Percentiles rank a stretch among this genome's conserved stretches.
Conservation (phyloP, 23 tunicate species). For the Styela plicata region DNA sequence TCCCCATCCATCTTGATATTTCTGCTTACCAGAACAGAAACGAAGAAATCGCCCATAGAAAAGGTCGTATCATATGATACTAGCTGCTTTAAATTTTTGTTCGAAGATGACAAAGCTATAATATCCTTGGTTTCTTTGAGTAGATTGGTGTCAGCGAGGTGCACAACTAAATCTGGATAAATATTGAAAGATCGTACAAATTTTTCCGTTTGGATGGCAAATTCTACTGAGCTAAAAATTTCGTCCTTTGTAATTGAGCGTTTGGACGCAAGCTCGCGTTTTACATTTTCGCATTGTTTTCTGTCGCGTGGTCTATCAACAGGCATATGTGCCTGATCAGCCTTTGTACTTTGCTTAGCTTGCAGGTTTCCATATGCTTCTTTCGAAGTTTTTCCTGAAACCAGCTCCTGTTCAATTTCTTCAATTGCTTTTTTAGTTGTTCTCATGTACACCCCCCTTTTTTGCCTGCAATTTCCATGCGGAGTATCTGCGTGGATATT, state of each 20-base stretch:
- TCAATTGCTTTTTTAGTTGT: neutral
- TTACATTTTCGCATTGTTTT: neutral
- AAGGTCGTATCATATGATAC: slow-evolving; percentile 9
- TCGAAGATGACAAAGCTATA: neutral
- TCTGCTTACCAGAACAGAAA: neutral
- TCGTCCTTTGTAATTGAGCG: neutral
- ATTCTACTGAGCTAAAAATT: neutral
- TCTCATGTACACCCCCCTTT: neutral
- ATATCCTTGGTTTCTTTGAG: neutral
- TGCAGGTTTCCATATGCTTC: neutral
- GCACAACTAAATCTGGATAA: neutral
- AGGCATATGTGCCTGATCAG: neutral
- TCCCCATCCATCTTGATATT: neutral
- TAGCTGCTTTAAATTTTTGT: neutral
- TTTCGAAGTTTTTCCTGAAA: too few relatives aligned
- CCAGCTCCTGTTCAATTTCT: neutral
- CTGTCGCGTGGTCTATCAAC: neutral
- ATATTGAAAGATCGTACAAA: neutral
- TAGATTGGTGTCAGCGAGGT: neutral
- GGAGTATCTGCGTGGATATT: neutral
- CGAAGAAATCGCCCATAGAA: neutral
- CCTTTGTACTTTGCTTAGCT: neutral
- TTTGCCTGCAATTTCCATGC: neutral
- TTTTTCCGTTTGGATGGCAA: neutral
- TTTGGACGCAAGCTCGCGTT: neutral